These are phyloP conservation scores for Cynopterus sphinx DNA, from an alignment of 2,797 vertebrate genomes.

Conservation along the genomic window DNA sequence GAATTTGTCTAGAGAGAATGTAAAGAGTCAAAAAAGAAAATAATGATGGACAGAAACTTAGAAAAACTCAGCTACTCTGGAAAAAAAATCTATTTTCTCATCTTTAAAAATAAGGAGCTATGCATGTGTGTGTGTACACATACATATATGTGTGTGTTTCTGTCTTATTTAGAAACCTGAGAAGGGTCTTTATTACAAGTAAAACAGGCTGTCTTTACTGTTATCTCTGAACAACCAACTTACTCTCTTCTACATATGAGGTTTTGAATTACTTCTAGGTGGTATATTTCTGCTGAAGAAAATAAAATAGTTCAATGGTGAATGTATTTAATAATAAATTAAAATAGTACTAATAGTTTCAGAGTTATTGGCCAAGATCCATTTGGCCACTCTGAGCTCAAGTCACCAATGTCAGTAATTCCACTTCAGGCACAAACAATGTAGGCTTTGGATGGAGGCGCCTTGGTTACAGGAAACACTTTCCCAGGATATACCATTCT, in stretches of 20 bases:
- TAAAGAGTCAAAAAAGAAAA: not conserved
- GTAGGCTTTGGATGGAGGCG: not conserved
- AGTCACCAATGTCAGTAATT: not conserved
- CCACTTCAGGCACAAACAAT: constrained; percentile 17
- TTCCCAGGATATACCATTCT: not conserved
- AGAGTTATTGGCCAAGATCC: not conserved
- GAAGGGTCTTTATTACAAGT: not conserved
- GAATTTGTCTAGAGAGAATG: not conserved
- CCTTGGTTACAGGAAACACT: not conserved
- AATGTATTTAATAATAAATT: not conserved
- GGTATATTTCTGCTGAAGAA: not conserved
- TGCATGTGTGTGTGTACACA: not conserved
- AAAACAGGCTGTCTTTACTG: not conserved
- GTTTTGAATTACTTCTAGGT: not conserved
- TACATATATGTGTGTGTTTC: not conserved
- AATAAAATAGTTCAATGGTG: not conserved
- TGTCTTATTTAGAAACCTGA: not conserved
- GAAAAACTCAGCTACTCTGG: not conserved
- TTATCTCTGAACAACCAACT: not conserved
- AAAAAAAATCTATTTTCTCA: not conserved
- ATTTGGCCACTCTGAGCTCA: not conserved
- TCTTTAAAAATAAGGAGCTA: not conserved
- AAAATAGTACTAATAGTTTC: not conserved
- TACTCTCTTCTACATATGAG: not conserved
- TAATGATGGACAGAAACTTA: not conserved